Conservation (phyloP, 2,888 invertebrate genomes). For the Eupithecia tripunctaria region DNA sequence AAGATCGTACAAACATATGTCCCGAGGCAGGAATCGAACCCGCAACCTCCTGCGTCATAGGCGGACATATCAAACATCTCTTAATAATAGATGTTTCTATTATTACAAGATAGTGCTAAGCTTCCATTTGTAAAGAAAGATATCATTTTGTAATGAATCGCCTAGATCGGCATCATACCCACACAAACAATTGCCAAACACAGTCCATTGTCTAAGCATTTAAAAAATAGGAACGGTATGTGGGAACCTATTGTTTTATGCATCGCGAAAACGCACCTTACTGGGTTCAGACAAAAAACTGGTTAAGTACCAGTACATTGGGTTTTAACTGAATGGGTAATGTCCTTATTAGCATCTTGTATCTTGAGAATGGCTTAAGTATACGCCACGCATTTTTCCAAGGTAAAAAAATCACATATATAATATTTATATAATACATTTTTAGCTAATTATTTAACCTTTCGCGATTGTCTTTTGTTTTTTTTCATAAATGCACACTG, state of each 20-base stretch:
- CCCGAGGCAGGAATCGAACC: too few relatives aligned
- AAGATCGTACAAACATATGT: too few relatives aligned
- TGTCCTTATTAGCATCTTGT: background rate
- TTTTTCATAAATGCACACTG: too few relatives aligned
- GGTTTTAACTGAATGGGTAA: background rate
- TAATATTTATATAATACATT: too few relatives aligned
- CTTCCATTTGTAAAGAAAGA: conserved; percentile 34
- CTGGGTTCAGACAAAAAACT: conserved; percentile 12
- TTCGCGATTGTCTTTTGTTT: too few relatives aligned
- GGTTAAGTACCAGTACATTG: conserved; percentile 1
- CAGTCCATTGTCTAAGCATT: conserved; percentile 59
- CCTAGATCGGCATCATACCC: conserved; percentile 58
- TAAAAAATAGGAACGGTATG: conserved; percentile 59
- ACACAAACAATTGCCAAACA: conserved; percentile 70
- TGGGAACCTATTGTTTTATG: conserved; percentile 66
- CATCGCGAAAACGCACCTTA: conserved; percentile 53
- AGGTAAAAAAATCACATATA: background rate
- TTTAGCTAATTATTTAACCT: too few relatives aligned
- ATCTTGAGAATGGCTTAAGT: background rate
- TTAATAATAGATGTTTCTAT: conserved; percentile 5
- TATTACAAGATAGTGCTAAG: conserved; percentile 30
- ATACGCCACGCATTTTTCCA: background rate
- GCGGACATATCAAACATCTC: too few relatives aligned
- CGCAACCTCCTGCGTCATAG: too few relatives aligned
- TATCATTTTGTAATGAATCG: conserved; percentile 48